These are phyloP conservation scores for Danio aesculapii DNA, from an alignment of 2,797 vertebrate genomes.

Conservation along the genomic window DNA sequence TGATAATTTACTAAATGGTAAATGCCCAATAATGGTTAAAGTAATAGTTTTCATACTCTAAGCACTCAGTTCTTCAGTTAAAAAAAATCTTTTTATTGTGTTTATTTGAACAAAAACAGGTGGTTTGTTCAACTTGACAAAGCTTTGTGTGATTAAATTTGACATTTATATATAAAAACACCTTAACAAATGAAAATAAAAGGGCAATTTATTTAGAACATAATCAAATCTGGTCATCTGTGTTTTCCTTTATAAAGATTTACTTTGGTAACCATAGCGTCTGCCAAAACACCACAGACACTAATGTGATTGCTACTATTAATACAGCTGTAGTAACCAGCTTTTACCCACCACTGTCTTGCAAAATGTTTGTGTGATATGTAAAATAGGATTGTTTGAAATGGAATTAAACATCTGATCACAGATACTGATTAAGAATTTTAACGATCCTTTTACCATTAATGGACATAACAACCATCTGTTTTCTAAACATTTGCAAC, in stretches of 20 bases:
- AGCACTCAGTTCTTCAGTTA: background rate
- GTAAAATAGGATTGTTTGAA: slow-evolving; percentile 22
- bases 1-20: no score
- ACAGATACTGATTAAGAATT: slow-evolving; percentile 3
- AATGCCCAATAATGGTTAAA: background rate
- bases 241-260: slow-evolving; percentile 24
- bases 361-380: slow-evolving; percentile 21
- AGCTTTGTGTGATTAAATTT: background rate
- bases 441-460: background rate
- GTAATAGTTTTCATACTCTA: background rate
- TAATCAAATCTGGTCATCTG: slow-evolving; percentile 24
- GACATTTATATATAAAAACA: background rate
- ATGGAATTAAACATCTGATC: slow-evolving; percentile 8
- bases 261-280: slow-evolving; percentile 27
- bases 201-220: slow-evolving; percentile 4
- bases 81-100: background rate
- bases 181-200: slow-evolving; percentile 12
- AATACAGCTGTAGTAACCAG: slow-evolving; percentile 22
- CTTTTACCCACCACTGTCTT: slow-evolving; percentile 16
- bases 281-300: slow-evolving; percentile 22
- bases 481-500: background rate
- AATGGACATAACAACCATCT: background rate
- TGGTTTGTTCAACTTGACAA: background rate
- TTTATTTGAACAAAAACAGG: background rate
- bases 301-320: slow-evolving; percentile 19